Base-by-base conservation (phyloP, 2,113 vertebrate genomes). In the Scolopax mira region DNA sequence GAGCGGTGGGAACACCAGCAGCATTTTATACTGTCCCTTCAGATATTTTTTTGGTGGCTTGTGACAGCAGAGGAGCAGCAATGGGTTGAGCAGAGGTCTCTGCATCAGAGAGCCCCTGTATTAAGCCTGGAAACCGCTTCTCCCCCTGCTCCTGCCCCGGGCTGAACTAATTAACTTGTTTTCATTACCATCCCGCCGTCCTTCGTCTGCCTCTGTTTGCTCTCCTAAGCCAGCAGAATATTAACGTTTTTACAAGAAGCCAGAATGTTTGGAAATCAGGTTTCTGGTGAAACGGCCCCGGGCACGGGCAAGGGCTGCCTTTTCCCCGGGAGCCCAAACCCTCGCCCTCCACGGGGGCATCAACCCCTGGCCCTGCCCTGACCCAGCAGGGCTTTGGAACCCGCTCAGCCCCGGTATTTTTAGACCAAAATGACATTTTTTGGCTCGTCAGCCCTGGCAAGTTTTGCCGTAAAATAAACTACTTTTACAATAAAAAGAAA, bases 401-500 rank as follows among this genome's bases (percentile, higher is more conserved):
- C 19, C 4, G 60, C 41, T 70, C 90, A 49, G 52, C 71, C 48
- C 19, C 7, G 58, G 66, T 96, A 90, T 94, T 96, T 97, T 95
- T 97, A 94, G 92, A 54, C 39, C 39, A 27, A 27, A 65, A 54
- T 79, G 71, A 88, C 80, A 65, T 69, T 91, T 86, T 93, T 91
- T 91, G 85, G 85, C 88, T 81, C 67, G 60, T 89, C 61, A 39
- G 46, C 61, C 54, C 85, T 89, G 96, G 92, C 88, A 69, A 79
- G 85, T 72, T 70, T 70, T 89, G 65, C 83, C 4, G 33, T 87
- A 82, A 96, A 96, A 93, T 89, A 95, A 96, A 95, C 92, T 51
- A n/a, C 85, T 93, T 93, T 72, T 94, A 88, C 82, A 93, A 87
- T 74, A 86, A 84, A 87, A 74, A 93, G 81, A 79, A 67, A 75